phyloP scores from a whole-genome alignment of 1,140 invertebrate species.

The Anoplophora glabripennis region DNA sequence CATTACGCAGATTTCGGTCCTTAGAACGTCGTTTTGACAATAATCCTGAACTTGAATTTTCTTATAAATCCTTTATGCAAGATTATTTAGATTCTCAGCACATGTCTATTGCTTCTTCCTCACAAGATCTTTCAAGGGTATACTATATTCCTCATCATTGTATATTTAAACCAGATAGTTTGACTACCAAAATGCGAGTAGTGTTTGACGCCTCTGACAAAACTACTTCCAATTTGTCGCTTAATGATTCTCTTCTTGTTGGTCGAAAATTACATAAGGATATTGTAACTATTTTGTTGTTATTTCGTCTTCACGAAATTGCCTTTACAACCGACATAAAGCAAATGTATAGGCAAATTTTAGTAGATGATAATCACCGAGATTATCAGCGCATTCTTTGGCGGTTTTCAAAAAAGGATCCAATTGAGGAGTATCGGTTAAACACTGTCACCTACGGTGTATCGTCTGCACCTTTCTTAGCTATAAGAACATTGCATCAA shows the following conservation, averaged over 20 bases:
- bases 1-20: too few relatives aligned
- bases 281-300: constrained; percentile 17
- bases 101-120: too few relatives aligned
- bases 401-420: background rate
- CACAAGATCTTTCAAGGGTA: too few relatives aligned
- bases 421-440: background rate
- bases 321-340: constrained; percentile 29
- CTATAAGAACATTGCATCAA: constrained; percentile 7
- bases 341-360: constrained; percentile 28
- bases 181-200: constrained; percentile 16
- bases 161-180: constrained; percentile 19
- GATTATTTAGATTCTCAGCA: too few relatives aligned
- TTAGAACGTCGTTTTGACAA: too few relatives aligned
- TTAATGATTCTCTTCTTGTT: constrained; percentile 24
- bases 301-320: constrained; percentile 22
- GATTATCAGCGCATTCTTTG: background rate
- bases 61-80: too few relatives aligned
- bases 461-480: constrained; percentile 10
- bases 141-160: constrained; percentile 14
- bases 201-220: constrained; percentile 26
- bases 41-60: too few relatives aligned
- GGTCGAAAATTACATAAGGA: constrained; percentile 21
- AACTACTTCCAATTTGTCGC: constrained; percentile 19
- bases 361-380: background rate
- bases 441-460: background rate